Base-by-base conservation (phyloP, 2,113 vertebrate species). In the Ictidomys tridecemlineatus region DNA sequence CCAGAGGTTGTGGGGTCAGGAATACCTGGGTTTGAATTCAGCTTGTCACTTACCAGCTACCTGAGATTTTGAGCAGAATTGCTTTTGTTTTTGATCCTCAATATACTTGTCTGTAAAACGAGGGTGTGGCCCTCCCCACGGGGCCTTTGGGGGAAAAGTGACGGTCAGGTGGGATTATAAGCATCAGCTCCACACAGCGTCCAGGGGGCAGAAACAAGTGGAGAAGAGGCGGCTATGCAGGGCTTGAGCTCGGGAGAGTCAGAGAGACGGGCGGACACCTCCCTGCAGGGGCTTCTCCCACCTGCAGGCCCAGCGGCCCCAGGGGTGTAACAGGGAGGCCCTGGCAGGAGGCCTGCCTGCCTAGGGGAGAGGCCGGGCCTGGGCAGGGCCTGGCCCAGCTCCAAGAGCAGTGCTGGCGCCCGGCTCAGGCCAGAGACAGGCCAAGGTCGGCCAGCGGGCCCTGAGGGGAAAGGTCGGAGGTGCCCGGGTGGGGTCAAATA, bases 371-470 rank as follows among this genome's bases (percentile, higher is more conserved):
- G 85, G 73, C 56, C 0, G 0, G 0, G 39, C 2, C 11, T 3
- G 92, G 96, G 93, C 30, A 9, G 79, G 84, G 79, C 92, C 82
- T 97, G 97, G 93, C 92, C 17, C 0, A 18, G 22, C 16, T 95
- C 97, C 97, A 97, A 70, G 17, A 86, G 10, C 13, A 95, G 69
- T 14, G 22, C 92, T 93, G 97, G 96, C 69, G 48, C 93, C 95
- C 8, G 0, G 79, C 93, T 76, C 78, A 96, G 93, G 78, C 91
- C 91, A 97, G 56, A 97, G 74, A 70, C 78, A 53, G 93, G 95
- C 89, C 96, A 97, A 97, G 91, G 96, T 89, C 26, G 0, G 89
- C 63, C 32, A 42, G 78, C 3, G 1, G 28, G 79, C 91, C n/a
- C 69, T 0, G 16, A 76, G 91, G 92, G 53, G 65, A 95, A 96